A percentile compares a stretch with the other conserved stretches of the same genome.
Conservation (phyloP, 2,888 invertebrate genomes). For the Conops quadrifasciatus region DNA sequence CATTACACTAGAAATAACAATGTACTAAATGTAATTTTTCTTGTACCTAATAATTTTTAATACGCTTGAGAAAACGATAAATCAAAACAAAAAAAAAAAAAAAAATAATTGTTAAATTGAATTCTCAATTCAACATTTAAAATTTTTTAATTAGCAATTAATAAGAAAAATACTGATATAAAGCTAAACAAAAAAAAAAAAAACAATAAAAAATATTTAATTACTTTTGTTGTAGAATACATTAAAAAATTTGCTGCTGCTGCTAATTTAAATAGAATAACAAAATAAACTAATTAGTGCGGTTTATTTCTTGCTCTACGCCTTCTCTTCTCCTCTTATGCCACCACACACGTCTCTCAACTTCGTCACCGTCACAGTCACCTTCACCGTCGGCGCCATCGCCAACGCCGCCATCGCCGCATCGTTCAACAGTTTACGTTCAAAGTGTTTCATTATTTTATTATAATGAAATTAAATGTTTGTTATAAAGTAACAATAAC, state of each 20-base stretch:
- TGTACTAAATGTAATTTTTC: no score
- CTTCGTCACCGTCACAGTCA: neutral
- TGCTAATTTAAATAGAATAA: conserved; percentile 49
- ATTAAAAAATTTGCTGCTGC: conserved; percentile 23
- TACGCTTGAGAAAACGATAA: no score
- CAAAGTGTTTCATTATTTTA: conserved; percentile 29
- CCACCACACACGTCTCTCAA: no score
- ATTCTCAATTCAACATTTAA: conserved; percentile 6
- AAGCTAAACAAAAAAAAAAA: no score
- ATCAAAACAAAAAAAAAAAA: neutral
- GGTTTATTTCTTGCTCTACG: neutral
- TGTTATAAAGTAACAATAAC: conserved; percentile 36
- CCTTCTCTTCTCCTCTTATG: no score
- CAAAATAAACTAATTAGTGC: conserved; percentile 46
- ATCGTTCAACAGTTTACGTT: neutral
- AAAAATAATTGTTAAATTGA: conserved; percentile 4
- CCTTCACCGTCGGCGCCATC: neutral
- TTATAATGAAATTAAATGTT: conserved; percentile 39
- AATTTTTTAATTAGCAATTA: conserved; percentile 5
- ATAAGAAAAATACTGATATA: conserved; percentile 9
- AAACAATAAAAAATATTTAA: conserved; percentile 30
- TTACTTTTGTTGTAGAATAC: neutral
- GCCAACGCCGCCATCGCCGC: neutral
- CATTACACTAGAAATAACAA: no score
- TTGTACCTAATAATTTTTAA: no score